Evolutionary conservation across 1,140 invertebrate species (phyloP), one percentile per base, ranked within the genome.

Genomic region (Telenomus remus): DNA sequence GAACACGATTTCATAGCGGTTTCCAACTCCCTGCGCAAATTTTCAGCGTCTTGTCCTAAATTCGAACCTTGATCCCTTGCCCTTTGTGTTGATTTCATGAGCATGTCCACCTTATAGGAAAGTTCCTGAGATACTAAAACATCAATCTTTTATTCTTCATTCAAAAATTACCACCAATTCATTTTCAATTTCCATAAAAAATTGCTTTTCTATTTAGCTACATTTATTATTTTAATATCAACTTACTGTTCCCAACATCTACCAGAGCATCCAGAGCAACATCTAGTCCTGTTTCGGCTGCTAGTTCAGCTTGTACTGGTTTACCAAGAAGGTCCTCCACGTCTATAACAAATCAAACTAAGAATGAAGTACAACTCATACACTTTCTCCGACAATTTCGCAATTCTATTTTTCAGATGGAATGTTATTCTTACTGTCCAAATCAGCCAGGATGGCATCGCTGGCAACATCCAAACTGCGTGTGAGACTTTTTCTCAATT

Each of bases 281-380:
- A 74, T 92, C 91, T 13, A 93, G 85, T n/a, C 91, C 92, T 16
- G 91, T 93, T 84, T 93, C 92, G 0, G 83, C 81, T 2, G 91
- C 86, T 51, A 93, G 86, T 61, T 92, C 89, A 19, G 86, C 82
- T 82, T 92, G 92, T 59, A 93, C 91, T 9, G 92, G 91, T 73
- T 90, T 89, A 5, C 92, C 92, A n/a, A 93, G 81, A 19, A 93
- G 84, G 43, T 89, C 86, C 76, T 92, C 91, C 11, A 91, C 89
- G 79, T 92, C 92, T 93, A 84, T 39, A 89, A 86, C 47, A 48
- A 0, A 19, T 48, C 8, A 48, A 44, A 44, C 19, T 27, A 6
- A 27, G 19, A 27, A 27, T 39, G 3, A 4, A 39, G 9, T 2
- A 39, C 3, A 11, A 39, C 37, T 39, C 3, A 39, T 39, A 9